phyloP scores from a whole-genome alignment of 2,888 invertebrate genomes.

The Cenopis cana region DNA sequence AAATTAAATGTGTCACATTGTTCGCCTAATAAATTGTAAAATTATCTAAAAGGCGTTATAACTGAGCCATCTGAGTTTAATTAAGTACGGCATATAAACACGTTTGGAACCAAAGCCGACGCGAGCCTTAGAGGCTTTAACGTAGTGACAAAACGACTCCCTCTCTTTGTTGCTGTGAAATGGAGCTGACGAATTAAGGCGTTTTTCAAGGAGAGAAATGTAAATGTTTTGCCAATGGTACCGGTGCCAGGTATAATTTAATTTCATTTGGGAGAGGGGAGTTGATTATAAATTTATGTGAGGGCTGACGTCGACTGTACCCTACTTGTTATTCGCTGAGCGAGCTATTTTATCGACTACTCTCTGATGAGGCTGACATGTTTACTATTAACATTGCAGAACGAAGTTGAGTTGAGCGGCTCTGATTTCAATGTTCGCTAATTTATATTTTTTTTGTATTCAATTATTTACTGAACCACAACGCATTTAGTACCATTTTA shows the following conservation, averaged over 20 bases:
- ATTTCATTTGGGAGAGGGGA: slow-evolving; percentile 75
- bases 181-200: slow-evolving; percentile 63
- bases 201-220: slow-evolving; percentile 70
- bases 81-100: slow-evolving; percentile 57
- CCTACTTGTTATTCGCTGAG: slow-evolving; percentile 74
- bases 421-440: too few relatives aligned
- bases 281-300: slow-evolving; percentile 83
- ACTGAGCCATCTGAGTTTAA: slow-evolving; percentile 54
- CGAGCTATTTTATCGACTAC: slow-evolving; percentile 71
- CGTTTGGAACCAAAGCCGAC: slow-evolving; percentile 51
- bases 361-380: slow-evolving; percentile 68
- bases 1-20: slow-evolving; percentile 34
- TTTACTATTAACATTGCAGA: slow-evolving; percentile 56
- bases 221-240: slow-evolving; percentile 77
- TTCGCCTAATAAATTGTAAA: slow-evolving; percentile 49
- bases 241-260: slow-evolving; percentile 79
- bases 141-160: slow-evolving; percentile 60
- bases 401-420: slow-evolving; percentile 18
- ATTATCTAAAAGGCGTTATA: slow-evolving; percentile 49
- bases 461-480: not conserved
- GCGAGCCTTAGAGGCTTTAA: slow-evolving; percentile 51
- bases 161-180: slow-evolving; percentile 60
- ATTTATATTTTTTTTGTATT: not conserved
- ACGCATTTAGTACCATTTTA: too few relatives aligned
- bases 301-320: slow-evolving; percentile 66